These are phyloP conservation scores for Drosophila leonis DNA, from an alignment of 2,888 invertebrate species.

Conservation along the genomic window DNA sequence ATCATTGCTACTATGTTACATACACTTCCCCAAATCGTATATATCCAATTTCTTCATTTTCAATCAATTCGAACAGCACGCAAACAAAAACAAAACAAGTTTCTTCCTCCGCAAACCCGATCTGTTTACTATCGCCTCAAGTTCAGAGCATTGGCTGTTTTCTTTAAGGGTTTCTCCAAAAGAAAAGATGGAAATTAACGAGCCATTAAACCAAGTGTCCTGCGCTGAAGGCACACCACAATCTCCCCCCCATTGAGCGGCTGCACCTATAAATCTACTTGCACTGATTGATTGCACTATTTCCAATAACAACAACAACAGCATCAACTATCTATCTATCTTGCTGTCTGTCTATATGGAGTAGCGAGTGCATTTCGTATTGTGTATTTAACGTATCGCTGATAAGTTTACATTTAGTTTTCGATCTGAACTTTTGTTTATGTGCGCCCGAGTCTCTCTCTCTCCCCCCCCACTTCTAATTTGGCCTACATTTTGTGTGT, in stretches of 20 bases:
- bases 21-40: background rate
- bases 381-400: conserved; percentile 34
- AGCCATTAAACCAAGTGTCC: conserved; percentile 69
- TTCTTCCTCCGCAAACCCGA: conserved; percentile 35
- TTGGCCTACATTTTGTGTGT: conserved; percentile 68
- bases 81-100: conserved; percentile 40
- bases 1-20: background rate
- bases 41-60: background rate
- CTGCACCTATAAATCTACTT: conserved; percentile 50
- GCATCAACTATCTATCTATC: background rate
- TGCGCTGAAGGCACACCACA: conserved; percentile 1
- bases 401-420: conserved; percentile 56
- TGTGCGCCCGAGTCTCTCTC: conserved; percentile 11
- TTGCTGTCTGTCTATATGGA: conserved; percentile 2
- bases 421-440: conserved; percentile 60
- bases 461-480: conserved; percentile 39
- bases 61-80: background rate
- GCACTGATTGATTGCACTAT: conserved; percentile 68
- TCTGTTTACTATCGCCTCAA: conserved; percentile 41
- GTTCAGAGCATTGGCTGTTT: conserved; percentile 35
- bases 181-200: conserved; percentile 24
- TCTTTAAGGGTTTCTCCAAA: conserved; percentile 12
- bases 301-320: conserved; percentile 16
- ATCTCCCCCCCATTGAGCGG: background rate
- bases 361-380: conserved; percentile 42